Percentiles rank a stretch among this genome's conserved stretches.
Evolutionary conservation across 2,113 vertebrate species (phyloP).

Genomic region (Hucho hucho): DNA sequence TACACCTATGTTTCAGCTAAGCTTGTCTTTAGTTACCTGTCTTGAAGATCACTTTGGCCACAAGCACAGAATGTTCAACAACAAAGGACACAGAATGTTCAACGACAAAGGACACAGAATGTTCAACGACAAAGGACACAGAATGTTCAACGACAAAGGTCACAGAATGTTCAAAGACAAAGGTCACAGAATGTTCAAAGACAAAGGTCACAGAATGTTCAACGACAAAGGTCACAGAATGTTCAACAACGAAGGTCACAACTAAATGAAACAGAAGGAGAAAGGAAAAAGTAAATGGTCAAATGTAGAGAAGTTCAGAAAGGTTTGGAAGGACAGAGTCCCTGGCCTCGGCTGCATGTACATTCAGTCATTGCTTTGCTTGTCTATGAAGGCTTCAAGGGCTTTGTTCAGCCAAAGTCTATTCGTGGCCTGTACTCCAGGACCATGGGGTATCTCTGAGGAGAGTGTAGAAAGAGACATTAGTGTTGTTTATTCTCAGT

Average conservation of each 20-base stretch:
- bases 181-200: no score
- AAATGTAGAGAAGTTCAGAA: background rate
- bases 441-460: slow-evolving; percentile 96
- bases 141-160: no score
- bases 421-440: slow-evolving; percentile 98
- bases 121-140: no score
- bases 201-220: no score
- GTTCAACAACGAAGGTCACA: background rate
- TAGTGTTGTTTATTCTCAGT: background rate
- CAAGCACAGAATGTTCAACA: background rate
- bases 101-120: no score
- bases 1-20: background rate
- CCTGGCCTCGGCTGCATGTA: background rate
- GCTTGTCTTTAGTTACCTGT: background rate
- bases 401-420: slow-evolving; percentile 89
- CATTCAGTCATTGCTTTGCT: background rate
- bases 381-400: background rate
- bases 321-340: background rate
- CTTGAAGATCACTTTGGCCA: background rate
- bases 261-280: background rate
- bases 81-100: no score
- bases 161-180: no score
- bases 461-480: background rate
- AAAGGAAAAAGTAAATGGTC: no score
- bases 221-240: no score